These are phyloP conservation scores for Agrilus planipennis DNA, from an alignment of 1,140 invertebrate species.

Conservation along the genomic window DNA sequence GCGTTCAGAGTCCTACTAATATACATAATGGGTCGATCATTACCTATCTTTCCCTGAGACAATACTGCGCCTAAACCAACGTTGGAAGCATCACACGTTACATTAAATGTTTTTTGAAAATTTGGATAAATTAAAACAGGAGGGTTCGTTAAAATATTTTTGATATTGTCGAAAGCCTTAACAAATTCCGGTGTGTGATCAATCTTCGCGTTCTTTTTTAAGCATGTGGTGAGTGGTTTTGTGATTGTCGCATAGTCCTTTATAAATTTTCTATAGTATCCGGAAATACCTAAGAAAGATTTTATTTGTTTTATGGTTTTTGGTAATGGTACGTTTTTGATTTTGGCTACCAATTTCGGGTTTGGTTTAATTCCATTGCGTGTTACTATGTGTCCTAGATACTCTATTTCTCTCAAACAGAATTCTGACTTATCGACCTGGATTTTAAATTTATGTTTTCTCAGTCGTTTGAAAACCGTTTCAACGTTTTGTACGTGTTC, in stretches of 20 bases:
- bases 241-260: slow-evolving; percentile 29
- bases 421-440: no score
- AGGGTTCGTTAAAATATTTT: slow-evolving; percentile 11
- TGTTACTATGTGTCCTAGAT: no score
- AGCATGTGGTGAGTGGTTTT: slow-evolving; percentile 29
- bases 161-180: slow-evolving; percentile 12
- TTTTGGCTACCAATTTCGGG: no score
- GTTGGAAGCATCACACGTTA: slow-evolving; percentile 16
- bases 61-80: slow-evolving; percentile 18
- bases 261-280: slow-evolving; percentile 36
- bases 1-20: slow-evolving; percentile 16
- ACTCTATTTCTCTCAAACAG: no score
- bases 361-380: no score
- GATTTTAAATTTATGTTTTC: no score
- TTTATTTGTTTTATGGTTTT: slow-evolving; percentile 1
- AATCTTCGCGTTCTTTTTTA: slow-evolving; percentile 13
- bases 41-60: slow-evolving; percentile 13
- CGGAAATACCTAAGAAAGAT: slow-evolving; percentile 2
- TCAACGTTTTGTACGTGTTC: no score
- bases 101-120: slow-evolving; percentile 13
- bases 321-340: no score
- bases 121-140: slow-evolving; percentile 18
- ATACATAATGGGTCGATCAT: slow-evolving; percentile 17
- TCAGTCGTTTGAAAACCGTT: no score
- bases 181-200: slow-evolving; percentile 8